phyloP scores from a whole-genome alignment of 1,140 invertebrate genomes.

The Gonatopus flavifemur region DNA sequence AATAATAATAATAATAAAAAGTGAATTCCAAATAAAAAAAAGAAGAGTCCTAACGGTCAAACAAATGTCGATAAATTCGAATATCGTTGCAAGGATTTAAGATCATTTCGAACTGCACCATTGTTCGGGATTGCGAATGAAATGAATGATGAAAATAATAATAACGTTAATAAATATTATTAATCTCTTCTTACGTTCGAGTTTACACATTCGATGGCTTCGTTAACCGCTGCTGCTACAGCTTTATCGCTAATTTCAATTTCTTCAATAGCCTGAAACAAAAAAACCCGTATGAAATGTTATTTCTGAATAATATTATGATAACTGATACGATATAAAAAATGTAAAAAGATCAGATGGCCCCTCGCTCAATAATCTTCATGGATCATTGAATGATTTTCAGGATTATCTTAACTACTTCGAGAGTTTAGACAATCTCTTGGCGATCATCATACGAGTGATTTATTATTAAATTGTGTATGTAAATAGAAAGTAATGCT shows the following conservation, averaged over 20 bases:
- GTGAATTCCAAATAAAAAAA: too few species aligned
- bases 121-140: too few species aligned
- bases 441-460: constrained; percentile 51
- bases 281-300: constrained; percentile 18
- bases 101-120: too few species aligned
- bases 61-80: too few species aligned
- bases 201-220: constrained; percentile 50
- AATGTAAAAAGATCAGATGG: constrained; percentile 44
- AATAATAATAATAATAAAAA: too few species aligned
- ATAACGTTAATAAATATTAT: neutral
- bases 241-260: constrained; percentile 55
- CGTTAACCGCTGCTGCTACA: constrained; percentile 51
- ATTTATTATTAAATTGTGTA: constrained; percentile 7
- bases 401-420: constrained; percentile 36
- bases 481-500: constrained; percentile 9
- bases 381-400: constrained; percentile 29
- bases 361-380: constrained; percentile 53
- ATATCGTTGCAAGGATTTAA: too few species aligned
- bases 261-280: constrained; percentile 48
- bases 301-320: constrained; percentile 8
- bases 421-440: constrained; percentile 33
- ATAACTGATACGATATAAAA: neutral
- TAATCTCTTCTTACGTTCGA: constrained; percentile 55
- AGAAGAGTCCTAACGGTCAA: too few species aligned
- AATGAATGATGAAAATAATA: neutral